These are phyloP conservation scores for Hemitrygon akajei DNA, from an alignment of 2,797 vertebrate species.

Conservation along the genomic window DNA sequence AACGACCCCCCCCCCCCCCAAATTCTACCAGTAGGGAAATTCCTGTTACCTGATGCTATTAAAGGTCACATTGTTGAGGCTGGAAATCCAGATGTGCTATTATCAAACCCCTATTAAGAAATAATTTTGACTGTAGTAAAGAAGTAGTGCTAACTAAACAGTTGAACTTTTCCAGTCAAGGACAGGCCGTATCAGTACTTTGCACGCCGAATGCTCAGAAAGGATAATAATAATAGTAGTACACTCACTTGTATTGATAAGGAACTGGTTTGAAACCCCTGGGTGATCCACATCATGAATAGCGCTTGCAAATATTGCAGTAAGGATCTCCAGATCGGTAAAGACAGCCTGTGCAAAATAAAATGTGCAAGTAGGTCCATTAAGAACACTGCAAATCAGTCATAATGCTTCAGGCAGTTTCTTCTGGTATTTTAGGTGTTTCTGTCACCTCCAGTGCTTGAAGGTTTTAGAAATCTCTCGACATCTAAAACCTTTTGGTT, in stretches of 20 bases:
- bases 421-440: neutral
- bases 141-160: neutral
- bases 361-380: neutral
- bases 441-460: neutral
- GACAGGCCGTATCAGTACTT: neutral
- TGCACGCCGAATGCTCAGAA: neutral
- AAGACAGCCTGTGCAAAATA: constrained; percentile 77
- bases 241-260: constrained; percentile 95
- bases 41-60: neutral
- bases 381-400: neutral
- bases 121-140: neutral
- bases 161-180: neutral
- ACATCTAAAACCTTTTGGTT: neutral
- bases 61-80: neutral
- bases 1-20: neutral
- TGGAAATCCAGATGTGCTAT: neutral
- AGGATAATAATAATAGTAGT: neutral
- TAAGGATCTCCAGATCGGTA: constrained; percentile 94
- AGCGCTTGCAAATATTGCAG: constrained; percentile 97
- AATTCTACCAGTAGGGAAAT: neutral
- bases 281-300: constrained; percentile 98
- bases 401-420: neutral
- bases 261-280: constrained; percentile 97
- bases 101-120: neutral
- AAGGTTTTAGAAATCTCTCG: neutral